Evolutionary conservation across 2,888 invertebrate species (phyloP).

Genomic region (Tortrix viridana): DNA sequence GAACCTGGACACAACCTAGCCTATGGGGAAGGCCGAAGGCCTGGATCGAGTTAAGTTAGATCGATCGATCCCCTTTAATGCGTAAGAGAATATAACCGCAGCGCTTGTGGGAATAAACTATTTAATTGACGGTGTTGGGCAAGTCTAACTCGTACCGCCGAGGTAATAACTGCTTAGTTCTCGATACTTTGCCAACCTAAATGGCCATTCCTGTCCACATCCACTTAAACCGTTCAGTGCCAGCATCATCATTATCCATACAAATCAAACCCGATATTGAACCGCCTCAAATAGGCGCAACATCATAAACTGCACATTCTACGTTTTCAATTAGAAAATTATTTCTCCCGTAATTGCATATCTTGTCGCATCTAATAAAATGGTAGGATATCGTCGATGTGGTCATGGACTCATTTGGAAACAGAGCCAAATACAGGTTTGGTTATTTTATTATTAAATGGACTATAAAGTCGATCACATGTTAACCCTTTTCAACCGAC

Average conservation of each 20-base stretch:
- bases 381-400: slow-evolving; percentile 2
- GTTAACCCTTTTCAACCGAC: too few species aligned
- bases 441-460: too few species aligned
- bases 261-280: too few species aligned
- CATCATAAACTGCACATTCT: slow-evolving; percentile 13
- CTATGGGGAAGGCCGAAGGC: too few species aligned
- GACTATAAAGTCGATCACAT: too few species aligned
- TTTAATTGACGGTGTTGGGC: slow-evolving; percentile 23
- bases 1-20: too few species aligned
- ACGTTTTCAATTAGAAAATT: slow-evolving; percentile 12
- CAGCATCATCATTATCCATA: too few species aligned
- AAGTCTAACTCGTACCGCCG: slow-evolving; percentile 31
- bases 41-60: too few species aligned
- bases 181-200: slow-evolving; percentile 19
- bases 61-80: too few species aligned
- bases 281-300: slow-evolving; percentile 3
- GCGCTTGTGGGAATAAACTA: slow-evolving; percentile 18
- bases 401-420: background rate
- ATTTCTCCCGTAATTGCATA: background rate
- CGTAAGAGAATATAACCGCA: too few species aligned
- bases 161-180: slow-evolving; percentile 20
- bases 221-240: slow-evolving; percentile 1
- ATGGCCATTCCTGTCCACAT: slow-evolving; percentile 10
- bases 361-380: background rate
- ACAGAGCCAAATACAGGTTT: too few species aligned